These are phyloP conservation scores for Drosophila grimshawi DNA, from an alignment of 1,140 invertebrate species.

Conservation along the genomic window DNA sequence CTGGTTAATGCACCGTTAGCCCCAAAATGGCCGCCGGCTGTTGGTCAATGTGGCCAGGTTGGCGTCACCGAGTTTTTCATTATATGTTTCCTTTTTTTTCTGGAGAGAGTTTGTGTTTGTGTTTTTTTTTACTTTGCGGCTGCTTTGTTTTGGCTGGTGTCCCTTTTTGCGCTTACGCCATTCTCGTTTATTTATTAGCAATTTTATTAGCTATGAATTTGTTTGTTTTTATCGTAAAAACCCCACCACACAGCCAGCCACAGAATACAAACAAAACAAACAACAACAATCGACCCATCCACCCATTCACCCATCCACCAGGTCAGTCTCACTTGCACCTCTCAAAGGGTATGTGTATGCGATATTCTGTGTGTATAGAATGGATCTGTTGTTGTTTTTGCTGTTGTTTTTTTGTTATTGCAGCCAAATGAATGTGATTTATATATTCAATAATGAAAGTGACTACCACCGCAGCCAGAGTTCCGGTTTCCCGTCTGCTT, in stretches of 20 bases:
- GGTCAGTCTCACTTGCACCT: slow-evolving; percentile 6
- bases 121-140: slow-evolving; percentile 59
- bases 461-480: slow-evolving; percentile 48
- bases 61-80: slow-evolving; percentile 68
- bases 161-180: slow-evolving; percentile 78
- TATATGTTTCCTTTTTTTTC: slow-evolving; percentile 50
- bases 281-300: slow-evolving; percentile 21
- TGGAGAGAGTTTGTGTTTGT: slow-evolving; percentile 17
- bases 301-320: slow-evolving; percentile 3
- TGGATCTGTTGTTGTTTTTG: slow-evolving; percentile 15
- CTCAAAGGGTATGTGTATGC: slow-evolving; percentile 54
- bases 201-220: slow-evolving; percentile 84
- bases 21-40: slow-evolving; percentile 72
- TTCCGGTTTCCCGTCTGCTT: slow-evolving; percentile 52
- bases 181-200: slow-evolving; percentile 83
- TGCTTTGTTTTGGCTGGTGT: slow-evolving; percentile 77
- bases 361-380: too few relatives aligned
- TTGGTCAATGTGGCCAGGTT: slow-evolving; percentile 78
- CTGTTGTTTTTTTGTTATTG: slow-evolving; percentile 46
- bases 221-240: slow-evolving; percentile 79
- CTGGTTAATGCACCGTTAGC: slow-evolving; percentile 54
- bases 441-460: slow-evolving; percentile 83
- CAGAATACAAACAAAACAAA: slow-evolving; percentile 56
- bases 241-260: slow-evolving; percentile 49
- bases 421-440: slow-evolving; percentile 78